A percentile compares a stretch with the other conserved stretches of the same genome.
phyloP scores from a whole-genome alignment of 92 coral and sea anemone genomes.

The Heteractis magnifica region DNA sequence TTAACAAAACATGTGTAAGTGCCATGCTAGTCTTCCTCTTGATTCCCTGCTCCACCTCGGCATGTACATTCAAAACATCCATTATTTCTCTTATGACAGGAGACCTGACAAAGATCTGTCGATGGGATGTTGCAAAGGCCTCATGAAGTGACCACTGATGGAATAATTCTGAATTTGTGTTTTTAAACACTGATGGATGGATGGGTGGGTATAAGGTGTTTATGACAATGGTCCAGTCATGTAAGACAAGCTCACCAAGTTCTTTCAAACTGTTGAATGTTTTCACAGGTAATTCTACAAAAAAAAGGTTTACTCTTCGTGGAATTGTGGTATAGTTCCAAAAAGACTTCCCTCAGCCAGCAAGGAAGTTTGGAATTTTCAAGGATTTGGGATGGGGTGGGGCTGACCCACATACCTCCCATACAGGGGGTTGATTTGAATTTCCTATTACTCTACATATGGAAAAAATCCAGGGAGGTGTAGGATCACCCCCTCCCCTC shows the following conservation, averaged over 20 bases:
- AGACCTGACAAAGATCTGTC: slow-evolving; percentile 72
- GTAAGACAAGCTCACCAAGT: slow-evolving; percentile 76
- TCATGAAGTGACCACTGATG: slow-evolving; percentile 91
- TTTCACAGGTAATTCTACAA: slow-evolving; percentile 82
- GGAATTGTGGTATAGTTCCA: too few relatives aligned
- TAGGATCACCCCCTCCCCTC: too few relatives aligned
- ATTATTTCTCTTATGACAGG: slow-evolving; percentile 67
- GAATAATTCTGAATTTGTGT: slow-evolving; percentile 62
- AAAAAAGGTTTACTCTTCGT: too few relatives aligned
- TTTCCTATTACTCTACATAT: too few relatives aligned
- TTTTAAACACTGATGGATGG: slow-evolving; percentile 52
- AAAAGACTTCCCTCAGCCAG: too few relatives aligned
- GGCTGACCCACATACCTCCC: too few relatives aligned
- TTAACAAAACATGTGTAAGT: slow-evolving; percentile 62
- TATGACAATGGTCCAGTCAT: slow-evolving; percentile 77
- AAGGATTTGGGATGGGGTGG: too few relatives aligned
- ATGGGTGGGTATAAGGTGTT: slow-evolving; percentile 77
- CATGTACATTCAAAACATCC: slow-evolving; percentile 82
- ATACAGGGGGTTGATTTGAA: too few relatives aligned
- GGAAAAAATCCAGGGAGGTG: too few relatives aligned
- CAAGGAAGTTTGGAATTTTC: too few relatives aligned
- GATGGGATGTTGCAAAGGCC: slow-evolving; percentile 68
- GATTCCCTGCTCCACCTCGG: slow-evolving; percentile 74
- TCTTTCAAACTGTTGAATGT: slow-evolving; percentile 78
- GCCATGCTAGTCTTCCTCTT: slow-evolving; percentile 63